Evolutionary conservation across 2,888 invertebrate species (phyloP), one percentile per base, ranked within the genome.

Genomic region (Limnephilus marmoratus): DNA sequence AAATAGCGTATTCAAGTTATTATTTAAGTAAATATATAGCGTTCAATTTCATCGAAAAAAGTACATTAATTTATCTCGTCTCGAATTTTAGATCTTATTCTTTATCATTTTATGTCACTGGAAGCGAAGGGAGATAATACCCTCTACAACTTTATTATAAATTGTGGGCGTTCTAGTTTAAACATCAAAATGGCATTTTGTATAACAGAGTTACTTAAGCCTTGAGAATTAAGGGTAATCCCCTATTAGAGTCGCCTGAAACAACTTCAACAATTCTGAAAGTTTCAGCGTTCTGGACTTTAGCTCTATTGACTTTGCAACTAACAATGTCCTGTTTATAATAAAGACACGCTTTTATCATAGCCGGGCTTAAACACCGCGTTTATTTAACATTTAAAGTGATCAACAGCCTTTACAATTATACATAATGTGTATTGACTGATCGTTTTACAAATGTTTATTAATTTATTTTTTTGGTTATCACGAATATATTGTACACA

Each of bases 241-340:
- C 41, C 80, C 88, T 89, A 89, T 89, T 89, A 89, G 88, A 80
- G 24, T 80, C 88, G 88, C 88, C 80, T 89, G 88, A 89, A 80
- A 89, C 88, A 80, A 89, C 88, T 89, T 87, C 31, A 31, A 80
- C 24, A 89, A 89, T 89, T 81, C 88, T 89, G 31, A 68, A 89
- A 89, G 37, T 88, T 86, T 88, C 49, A 34, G 37, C 88, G 81
- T 37, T 89, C 31, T 80, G 88, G 37, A 89, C 80, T 88, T 68
- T 41, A 81, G 34, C n/a, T 37, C 34, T 89, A 89, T 89, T 89
- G 88, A 89, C 88, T 89, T 80, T 80, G 37, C 24, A 80, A 80
- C 86, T 53, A 86, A 86, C 29, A 45, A 86, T 86, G 86, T 85
- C 86, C 37, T 86, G 49, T 86, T 86, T 86, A 86, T 86, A 15